A percentile compares a stretch with the other conserved stretches of the same genome.
Conservation (phyloP, 2,113 vertebrate species). For the Bos indicus region DNA sequence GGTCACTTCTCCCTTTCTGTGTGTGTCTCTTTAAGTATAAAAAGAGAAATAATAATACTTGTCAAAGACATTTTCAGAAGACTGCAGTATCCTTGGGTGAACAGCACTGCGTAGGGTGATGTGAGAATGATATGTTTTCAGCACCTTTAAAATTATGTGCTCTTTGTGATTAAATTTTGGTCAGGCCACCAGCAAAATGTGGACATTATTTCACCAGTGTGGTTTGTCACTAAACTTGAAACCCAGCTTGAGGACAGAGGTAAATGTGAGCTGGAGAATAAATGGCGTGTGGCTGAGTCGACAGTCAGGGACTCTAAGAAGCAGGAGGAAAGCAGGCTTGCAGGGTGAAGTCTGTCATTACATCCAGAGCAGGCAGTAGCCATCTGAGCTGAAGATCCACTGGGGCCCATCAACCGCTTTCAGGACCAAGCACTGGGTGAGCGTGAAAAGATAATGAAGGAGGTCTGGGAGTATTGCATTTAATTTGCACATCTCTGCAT, state of each 20-base stretch:
- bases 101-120: background rate
- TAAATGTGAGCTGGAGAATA: background rate
- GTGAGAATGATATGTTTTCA: background rate
- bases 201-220: background rate
- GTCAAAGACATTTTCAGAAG: background rate
- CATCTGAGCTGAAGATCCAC: background rate
- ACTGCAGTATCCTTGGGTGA: background rate
- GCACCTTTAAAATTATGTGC: background rate
- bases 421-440: fast-evolving
- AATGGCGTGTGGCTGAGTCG: background rate
- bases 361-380: background rate
- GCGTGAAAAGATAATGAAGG: fast-evolving
- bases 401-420: fast-evolving
- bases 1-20: background rate
- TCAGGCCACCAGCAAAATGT: background rate
- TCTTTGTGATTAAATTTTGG: background rate
- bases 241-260: background rate
- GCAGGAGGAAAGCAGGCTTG: background rate
- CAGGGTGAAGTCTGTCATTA: fast-evolving
- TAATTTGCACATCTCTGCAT: background rate
- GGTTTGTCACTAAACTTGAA: background rate
- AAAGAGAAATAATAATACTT: background rate
- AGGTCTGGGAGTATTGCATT: fast-evolving
- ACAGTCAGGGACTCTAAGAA: background rate
- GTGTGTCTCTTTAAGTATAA: background rate